These are phyloP conservation scores for Charadrius vociferus DNA, from an alignment of 2,113 vertebrate genomes.

Conservation along the genomic window DNA sequence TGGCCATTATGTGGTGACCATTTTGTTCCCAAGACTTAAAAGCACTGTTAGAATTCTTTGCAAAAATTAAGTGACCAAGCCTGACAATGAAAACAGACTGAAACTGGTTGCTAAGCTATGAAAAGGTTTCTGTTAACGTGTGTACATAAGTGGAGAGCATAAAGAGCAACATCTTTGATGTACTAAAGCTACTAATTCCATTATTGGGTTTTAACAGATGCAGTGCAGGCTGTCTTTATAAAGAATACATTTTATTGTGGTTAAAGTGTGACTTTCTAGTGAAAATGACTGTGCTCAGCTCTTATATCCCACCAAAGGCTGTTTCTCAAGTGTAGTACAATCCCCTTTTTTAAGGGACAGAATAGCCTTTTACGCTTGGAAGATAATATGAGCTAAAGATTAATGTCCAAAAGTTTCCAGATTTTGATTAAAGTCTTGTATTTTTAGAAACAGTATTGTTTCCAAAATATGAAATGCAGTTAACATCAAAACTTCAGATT, in stretches of 20 bases:
- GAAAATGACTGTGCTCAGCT: not conserved
- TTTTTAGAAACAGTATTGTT: not conserved
- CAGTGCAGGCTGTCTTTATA: not conserved
- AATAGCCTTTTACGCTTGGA: not conserved
- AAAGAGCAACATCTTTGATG: not conserved
- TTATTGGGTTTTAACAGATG: not conserved
- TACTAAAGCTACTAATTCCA: not conserved
- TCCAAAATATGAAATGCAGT: not conserved
- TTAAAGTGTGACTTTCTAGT: not conserved
- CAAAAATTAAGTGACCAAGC: not conserved
- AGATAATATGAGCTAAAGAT: not conserved
- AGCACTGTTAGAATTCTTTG: not conserved
- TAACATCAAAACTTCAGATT: not conserved
- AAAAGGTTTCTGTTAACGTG: not conserved
- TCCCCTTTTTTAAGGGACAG: not conserved
- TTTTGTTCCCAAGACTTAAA: not conserved
- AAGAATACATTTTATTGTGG: not conserved
- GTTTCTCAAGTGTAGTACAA: not conserved
- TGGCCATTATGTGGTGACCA: not conserved
- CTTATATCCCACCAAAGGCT: not conserved
- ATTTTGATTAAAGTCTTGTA: not conserved
- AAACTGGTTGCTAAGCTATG: not conserved
- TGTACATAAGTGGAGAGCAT: not conserved
- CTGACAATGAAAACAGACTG: not conserved
- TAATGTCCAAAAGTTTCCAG: not conserved